A percentile compares a stretch with the other conserved stretches of the same genome.
Evolutionary conservation across 2,113 vertebrate species (phyloP).

Genomic region (Parus major): DNA sequence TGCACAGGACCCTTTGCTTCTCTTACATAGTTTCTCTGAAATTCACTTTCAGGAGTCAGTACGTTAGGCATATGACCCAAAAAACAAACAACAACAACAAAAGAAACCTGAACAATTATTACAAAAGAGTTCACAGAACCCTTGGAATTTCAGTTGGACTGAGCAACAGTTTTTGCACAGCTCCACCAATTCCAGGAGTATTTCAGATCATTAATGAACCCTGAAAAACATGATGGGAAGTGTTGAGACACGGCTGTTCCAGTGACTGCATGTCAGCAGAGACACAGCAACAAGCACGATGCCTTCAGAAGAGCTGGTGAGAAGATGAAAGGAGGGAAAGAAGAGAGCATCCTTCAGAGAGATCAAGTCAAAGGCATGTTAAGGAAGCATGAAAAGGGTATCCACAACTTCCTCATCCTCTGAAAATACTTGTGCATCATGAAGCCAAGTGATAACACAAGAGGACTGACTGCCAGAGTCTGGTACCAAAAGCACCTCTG

Average conservation of each 20-base stretch:
- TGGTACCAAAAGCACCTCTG: neutral
- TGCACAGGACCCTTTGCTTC: neutral
- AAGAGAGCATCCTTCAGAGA: neutral
- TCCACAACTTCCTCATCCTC: neutral
- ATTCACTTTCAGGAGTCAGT: neutral
- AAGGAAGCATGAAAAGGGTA: neutral
- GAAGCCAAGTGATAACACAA: neutral
- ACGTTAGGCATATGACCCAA: neutral
- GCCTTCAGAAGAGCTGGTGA: neutral
- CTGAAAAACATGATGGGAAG: neutral
- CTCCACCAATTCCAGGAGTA: constrained; percentile 10
- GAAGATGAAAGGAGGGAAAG: neutral
- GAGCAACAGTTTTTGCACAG: constrained; percentile 37
- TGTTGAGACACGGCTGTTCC: neutral
- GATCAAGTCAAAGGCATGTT: neutral
- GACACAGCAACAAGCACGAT: neutral
- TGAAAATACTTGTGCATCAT: neutral
- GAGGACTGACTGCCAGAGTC: neutral
- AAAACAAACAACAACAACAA: neutral
- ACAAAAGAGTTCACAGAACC: neutral
- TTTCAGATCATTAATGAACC: constrained; percentile 30
- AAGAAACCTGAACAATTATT: neutral
- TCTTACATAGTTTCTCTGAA: neutral
- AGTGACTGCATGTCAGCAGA: neutral
- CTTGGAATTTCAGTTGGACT: constrained; percentile 50